These are phyloP conservation scores for Drosophila serrata DNA, from an alignment of 1,140 invertebrate genomes.

Conservation along the genomic window DNA sequence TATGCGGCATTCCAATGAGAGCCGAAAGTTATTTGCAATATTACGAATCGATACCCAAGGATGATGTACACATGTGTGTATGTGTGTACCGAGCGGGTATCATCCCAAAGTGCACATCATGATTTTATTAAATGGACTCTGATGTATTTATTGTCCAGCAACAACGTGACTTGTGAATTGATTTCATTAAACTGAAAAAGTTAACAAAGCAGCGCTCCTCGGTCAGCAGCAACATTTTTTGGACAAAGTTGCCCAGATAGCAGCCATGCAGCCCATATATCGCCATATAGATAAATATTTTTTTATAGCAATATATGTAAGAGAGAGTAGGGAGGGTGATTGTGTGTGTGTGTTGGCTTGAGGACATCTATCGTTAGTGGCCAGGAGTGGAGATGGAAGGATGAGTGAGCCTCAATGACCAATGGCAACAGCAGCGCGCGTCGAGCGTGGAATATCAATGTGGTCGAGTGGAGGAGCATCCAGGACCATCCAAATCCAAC, in stretches of 20 bases:
- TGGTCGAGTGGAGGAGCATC: slow-evolving; percentile 55
- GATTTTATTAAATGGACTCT: slow-evolving; percentile 85
- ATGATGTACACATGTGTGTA: slow-evolving; percentile 33
- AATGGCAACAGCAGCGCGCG: slow-evolving; percentile 70
- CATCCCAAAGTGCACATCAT: slow-evolving; percentile 83
- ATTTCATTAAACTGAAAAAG: slow-evolving; percentile 85
- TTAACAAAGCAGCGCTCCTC: slow-evolving; percentile 71
- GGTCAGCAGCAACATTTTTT: slow-evolving; percentile 59
- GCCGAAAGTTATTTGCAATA: slow-evolving; percentile 73
- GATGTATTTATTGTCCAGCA: slow-evolving; percentile 85
- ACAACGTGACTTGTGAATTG: slow-evolving; percentile 85
- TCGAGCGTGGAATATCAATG: slow-evolving; percentile 80
- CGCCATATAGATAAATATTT: slow-evolving; percentile 75
- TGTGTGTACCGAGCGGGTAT: slow-evolving; percentile 45
- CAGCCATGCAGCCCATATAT: slow-evolving; percentile 54
- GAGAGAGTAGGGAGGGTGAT: neutral
- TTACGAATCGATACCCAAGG: slow-evolving; percentile 65
- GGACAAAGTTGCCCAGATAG: slow-evolving; percentile 56
- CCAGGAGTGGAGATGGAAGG: slow-evolving; percentile 35
- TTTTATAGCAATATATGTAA: slow-evolving; percentile 48
- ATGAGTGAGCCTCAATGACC: slow-evolving; percentile 69
- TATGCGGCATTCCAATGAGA: slow-evolving; percentile 77
- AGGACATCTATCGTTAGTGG: slow-evolving; percentile 79
- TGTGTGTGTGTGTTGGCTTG: slow-evolving; percentile 66
- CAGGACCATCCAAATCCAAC: slow-evolving; percentile 28